Conservation (phyloP, 2,113 vertebrate genomes). For the Rhagologus leucostigma region DNA sequence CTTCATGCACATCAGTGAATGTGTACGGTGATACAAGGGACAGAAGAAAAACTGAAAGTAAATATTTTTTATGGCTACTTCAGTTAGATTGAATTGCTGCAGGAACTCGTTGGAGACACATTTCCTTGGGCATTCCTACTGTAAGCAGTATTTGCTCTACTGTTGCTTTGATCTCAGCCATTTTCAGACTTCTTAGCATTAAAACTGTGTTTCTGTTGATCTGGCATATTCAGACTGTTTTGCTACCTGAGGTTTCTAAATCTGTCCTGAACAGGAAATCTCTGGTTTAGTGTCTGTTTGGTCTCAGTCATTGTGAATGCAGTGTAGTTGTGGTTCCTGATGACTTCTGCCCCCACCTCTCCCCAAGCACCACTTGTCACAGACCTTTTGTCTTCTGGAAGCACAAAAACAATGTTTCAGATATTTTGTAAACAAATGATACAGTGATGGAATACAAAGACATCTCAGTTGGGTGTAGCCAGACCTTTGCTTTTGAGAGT, state of each 20-base stretch:
- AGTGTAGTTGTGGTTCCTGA: constrained; percentile 51
- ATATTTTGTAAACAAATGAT: constrained; percentile 40
- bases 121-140: background rate
- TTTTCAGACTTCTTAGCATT: background rate
- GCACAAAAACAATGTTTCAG: background rate
- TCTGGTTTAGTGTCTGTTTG: background rate
- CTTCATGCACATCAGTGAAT: background rate
- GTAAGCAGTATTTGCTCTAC: background rate
- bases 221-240: background rate
- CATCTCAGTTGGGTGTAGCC: constrained; percentile 19
- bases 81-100: background rate
- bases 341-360: constrained; percentile 31
- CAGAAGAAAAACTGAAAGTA: background rate
- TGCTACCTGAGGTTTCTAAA: background rate
- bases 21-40: background rate
- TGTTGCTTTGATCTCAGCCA: background rate
- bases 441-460: background rate
- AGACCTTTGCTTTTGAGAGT: background rate
- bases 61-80: background rate
- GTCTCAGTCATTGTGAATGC: constrained; percentile 43
- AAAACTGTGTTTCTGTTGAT: background rate
- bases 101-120: background rate
- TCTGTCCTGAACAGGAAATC: constrained; percentile 6
- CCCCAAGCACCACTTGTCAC: constrained; percentile 53
- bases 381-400: constrained; percentile 64